Evolutionary conservation across 1,140 invertebrate species (phyloP).

Genomic region (Hormaphis cornu): DNA sequence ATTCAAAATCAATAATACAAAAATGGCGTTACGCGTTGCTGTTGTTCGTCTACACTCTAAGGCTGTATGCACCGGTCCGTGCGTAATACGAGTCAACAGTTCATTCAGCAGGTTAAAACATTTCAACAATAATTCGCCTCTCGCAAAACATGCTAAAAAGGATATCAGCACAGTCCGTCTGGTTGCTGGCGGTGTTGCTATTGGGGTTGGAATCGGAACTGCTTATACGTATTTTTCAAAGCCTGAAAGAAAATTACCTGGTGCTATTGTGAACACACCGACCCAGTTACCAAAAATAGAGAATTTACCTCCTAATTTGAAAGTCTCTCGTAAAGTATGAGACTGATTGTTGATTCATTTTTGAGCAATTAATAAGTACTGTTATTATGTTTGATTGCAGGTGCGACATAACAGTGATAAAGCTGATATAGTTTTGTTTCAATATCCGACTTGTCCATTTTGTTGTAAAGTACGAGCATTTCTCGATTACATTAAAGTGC

Average conservation of each 20-base stretch:
- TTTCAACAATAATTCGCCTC: not conserved
- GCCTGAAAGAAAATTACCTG: constrained; percentile 43
- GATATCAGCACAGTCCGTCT: not conserved
- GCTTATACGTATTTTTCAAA: constrained; percentile 46
- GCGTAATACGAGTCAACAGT: not conserved
- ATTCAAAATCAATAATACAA: not conserved
- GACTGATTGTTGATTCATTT: not conserved
- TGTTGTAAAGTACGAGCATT: constrained; percentile 95
- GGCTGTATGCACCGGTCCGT: not conserved
- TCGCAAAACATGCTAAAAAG: not conserved
- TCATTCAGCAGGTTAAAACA: not conserved
- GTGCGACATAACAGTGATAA: constrained; percentile 57
- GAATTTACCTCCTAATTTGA: constrained; percentile 46
- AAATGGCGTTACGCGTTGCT: constrained; percentile 2
- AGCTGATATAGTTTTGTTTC: constrained; percentile 79
- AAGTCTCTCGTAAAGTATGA: constrained; percentile 44
- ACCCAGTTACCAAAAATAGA: constrained; percentile 44
- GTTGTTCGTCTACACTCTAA: not conserved
- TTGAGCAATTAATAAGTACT: not conserved
- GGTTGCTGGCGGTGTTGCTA: constrained; percentile 42
- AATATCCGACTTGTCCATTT: constrained; percentile 97
- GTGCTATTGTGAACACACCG: constrained; percentile 44
- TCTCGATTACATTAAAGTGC: constrained; percentile 86
- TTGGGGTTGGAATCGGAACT: constrained; percentile 46
- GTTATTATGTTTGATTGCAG: constrained; percentile 47